Base-by-base conservation (phyloP, 2,113 vertebrate species). In the Callopanchax toddi region DNA sequence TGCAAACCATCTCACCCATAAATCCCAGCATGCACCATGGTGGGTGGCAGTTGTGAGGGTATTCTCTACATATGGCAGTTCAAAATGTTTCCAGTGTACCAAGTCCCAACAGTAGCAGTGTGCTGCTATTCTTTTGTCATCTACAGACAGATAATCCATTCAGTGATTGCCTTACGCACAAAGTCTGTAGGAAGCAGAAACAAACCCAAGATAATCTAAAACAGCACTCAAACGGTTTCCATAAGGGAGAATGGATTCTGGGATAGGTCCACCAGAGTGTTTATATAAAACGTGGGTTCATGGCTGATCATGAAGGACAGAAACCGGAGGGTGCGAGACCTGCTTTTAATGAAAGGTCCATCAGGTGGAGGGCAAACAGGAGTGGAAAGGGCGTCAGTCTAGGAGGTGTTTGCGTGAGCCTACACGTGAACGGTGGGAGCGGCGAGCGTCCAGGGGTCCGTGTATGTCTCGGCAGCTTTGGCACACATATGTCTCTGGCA, bases 401-500 rank as follows among this genome's bases (percentile, higher is more conserved):
- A 97, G 91, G 52, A 97, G 94, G 74, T 94, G 94, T 82, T 97
- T 95, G 67, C 95, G 93, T 0, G 96, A 94, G 71, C 95, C 95
- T 75, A 91, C 90, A 17, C 96, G 95, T 16, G 96, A 97, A 11
- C 97, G 96, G 89, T 94, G 96, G 11, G 97, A 99, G 12, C 96
- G 95, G 18, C 97, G 95, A 81, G 95, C 95, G 71, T 97, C 95
- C n/a, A 93, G 91, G 25, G 55, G 3, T 22, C 74, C 86, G 81
- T 95, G 93, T 50, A 91, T 92, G 86, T 97, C 96, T 89, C 94
- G 91, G 93, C 97, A 99, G 89, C 92, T 95, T 91, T 99, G 97
- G 90, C 97, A 99, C 60, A 95, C 90, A 25, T 97, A 99, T 67
- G 96, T 92, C 92, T 99, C 97, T 0, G 97, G 97, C 59, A 99